Conservation (phyloP, 2,113 vertebrate species). For the Pantherophis guttatus region DNA sequence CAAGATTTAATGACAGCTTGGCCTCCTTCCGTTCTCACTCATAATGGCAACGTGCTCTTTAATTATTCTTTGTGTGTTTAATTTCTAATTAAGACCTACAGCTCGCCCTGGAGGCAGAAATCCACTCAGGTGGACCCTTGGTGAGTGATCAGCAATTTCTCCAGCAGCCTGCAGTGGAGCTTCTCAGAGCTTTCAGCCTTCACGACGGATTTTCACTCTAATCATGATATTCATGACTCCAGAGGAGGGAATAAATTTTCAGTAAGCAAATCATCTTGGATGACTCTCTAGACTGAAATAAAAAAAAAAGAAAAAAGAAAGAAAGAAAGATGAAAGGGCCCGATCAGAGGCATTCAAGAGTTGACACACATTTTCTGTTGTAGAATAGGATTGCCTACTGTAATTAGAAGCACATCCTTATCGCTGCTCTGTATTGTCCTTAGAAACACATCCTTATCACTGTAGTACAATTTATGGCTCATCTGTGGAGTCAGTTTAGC, state of each 20-base stretch:
- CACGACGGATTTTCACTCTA: constrained; percentile 39
- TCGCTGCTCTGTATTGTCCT: constrained; percentile 10
- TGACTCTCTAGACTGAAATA: constrained; percentile 10
- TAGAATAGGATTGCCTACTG: not conserved
- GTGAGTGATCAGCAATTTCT: constrained; percentile 42
- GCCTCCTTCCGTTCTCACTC: constrained; percentile 66
- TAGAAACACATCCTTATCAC: constrained; percentile 19
- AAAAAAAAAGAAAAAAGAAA: no score
- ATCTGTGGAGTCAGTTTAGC: not conserved
- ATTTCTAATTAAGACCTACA: constrained; percentile 69
- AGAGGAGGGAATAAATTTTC: constrained; percentile 20
- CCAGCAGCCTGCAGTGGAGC: not conserved
- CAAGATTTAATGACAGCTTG: constrained; percentile 54
- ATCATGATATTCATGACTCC: constrained; percentile 35
- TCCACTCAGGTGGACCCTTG: constrained; percentile 59
- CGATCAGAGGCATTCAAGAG: constrained; percentile 25
- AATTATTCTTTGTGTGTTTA: constrained; percentile 72
- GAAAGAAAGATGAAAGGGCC: constrained; percentile 24
- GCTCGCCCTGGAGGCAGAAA: constrained; percentile 56
- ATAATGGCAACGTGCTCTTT: constrained; percentile 71
- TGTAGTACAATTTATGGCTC: not conserved
- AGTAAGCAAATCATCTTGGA: constrained; percentile 35
- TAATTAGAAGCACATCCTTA: constrained; percentile 30
- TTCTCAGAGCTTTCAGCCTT: constrained; percentile 2
- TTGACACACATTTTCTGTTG: not conserved